These are phyloP conservation scores for Dendrophyllia cribrosa DNA, from an alignment of 64 coral and sea anemone genomes.

Conservation along the genomic window DNA sequence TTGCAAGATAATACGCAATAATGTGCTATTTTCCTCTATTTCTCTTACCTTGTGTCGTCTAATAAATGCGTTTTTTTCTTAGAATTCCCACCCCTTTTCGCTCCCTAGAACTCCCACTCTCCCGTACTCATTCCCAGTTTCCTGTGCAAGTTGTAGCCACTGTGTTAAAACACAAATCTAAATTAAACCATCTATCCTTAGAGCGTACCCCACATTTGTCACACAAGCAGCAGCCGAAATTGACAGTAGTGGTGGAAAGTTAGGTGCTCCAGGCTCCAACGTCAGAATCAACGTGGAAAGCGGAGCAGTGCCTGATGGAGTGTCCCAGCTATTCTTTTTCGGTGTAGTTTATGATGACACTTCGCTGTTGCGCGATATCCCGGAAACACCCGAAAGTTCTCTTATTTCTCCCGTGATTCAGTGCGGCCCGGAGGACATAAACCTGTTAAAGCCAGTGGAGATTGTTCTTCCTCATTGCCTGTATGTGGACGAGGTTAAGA, in stretches of 20 bases:
- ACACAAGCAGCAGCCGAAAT: not conserved
- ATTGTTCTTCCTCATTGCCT: conserved; percentile 37
- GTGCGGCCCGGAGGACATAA: conserved; percentile 13
- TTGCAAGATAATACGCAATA: too few relatives aligned
- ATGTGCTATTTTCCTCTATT: too few relatives aligned
- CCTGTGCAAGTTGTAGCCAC: too few relatives aligned
- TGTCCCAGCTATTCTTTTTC: conserved; percentile 11
- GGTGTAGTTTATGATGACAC: conserved; percentile 12
- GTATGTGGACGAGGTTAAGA: conserved; percentile 15
- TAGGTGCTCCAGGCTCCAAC: not conserved
- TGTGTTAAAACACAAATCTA: too few relatives aligned
- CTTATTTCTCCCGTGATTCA: conserved; percentile 28
- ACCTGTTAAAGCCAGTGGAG: conserved; percentile 3
- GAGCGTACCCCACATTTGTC: not conserved
- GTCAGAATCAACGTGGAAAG: not conserved
- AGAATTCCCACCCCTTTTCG: too few relatives aligned
- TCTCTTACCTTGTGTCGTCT: too few relatives aligned
- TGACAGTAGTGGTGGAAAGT: not conserved
- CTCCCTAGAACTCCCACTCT: too few relatives aligned
- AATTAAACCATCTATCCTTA: not conserved
- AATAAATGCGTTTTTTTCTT: too few relatives aligned
- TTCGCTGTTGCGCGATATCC: not conserved
- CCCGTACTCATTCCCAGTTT: too few relatives aligned
- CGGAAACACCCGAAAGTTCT: not conserved
- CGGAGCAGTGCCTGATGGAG: not conserved